phyloP scores from a whole-genome alignment of 2,888 invertebrate species.

The Bruchidius siliquastri region DNA sequence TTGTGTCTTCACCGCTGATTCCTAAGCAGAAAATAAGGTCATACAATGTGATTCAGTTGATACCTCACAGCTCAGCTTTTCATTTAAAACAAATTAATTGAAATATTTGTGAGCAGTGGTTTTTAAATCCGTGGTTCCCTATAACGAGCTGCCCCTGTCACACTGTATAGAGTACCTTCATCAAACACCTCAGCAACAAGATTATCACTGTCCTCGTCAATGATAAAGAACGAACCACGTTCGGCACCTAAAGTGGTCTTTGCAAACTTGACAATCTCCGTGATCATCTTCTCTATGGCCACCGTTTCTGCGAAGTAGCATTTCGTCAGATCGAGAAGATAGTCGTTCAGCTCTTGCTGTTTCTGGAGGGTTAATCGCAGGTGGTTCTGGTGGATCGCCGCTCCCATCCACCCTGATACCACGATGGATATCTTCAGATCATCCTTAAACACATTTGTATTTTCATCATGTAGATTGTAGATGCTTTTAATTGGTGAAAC shows the following conservation, averaged over 20 bases:
- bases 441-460: constrained; percentile 22
- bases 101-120: too few species aligned
- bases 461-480: too few species aligned
- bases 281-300: constrained; percentile 55
- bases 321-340: constrained; percentile 42
- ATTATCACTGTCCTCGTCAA: constrained; percentile 50
- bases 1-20: constrained; percentile 37
- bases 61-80: too few species aligned
- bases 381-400: constrained; percentile 46
- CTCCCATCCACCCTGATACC: constrained; percentile 46
- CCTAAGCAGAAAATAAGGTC: not conserved
- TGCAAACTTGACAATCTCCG: constrained; percentile 58
- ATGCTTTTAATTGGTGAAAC: too few species aligned
- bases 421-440: constrained; percentile 42
- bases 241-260: constrained; percentile 56
- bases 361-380: constrained; percentile 41
- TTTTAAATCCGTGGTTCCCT: too few species aligned
- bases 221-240: constrained; percentile 55
- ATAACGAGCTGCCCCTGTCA: too few species aligned
- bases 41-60: too few species aligned
- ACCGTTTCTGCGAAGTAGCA: constrained; percentile 55
- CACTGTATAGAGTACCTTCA: constrained; percentile 43
- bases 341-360: constrained; percentile 45
- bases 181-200: constrained; percentile 57
- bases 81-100: too few species aligned